phyloP scores from a whole-genome alignment of 2,797 vertebrate genomes.

The Clarias pachynema region DNA sequence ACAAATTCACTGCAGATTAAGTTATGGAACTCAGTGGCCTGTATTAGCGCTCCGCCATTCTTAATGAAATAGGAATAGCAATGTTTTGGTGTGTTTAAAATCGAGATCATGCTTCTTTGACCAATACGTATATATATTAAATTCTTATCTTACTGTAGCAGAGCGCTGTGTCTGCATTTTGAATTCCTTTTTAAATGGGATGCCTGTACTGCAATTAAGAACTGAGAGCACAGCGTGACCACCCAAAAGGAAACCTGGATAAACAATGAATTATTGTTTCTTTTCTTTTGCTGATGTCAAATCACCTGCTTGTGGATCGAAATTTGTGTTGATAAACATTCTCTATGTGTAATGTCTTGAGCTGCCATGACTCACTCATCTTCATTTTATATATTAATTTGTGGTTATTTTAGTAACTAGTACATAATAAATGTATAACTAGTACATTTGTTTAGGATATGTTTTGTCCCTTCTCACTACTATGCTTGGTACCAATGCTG shows the following conservation, averaged over 20 bases:
- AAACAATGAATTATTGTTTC: conserved; percentile 8
- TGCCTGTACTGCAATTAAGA: conserved; percentile 9
- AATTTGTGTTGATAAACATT: neutral
- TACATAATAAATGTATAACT: neutral
- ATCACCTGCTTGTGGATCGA: neutral
- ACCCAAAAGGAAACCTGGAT: neutral
- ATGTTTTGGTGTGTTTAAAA: neutral
- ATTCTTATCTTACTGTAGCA: conserved; percentile 30
- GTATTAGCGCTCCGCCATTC: neutral
- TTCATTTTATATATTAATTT: neutral
- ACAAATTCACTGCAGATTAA: neutral
- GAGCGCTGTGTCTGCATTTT: conserved; percentile 6
- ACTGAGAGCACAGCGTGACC: neutral
- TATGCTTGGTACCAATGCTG: no score
- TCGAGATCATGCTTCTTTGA: neutral
- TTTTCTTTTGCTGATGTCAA: conserved; percentile 8
- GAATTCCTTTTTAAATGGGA: neutral
- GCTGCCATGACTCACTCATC: neutral
- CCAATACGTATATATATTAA: conserved; percentile 12
- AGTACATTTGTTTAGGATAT: neutral
- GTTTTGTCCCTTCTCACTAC: neutral
- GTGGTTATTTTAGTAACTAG: neutral
- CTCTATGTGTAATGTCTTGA: neutral
- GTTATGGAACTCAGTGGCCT: neutral
- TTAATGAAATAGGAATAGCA: neutral